A percentile compares a stretch with the other conserved stretches of the same genome.
These are phyloP conservation scores for Helicolenus hilgendorfi DNA, from an alignment of 2,797 vertebrate species.

Conservation along the genomic window DNA sequence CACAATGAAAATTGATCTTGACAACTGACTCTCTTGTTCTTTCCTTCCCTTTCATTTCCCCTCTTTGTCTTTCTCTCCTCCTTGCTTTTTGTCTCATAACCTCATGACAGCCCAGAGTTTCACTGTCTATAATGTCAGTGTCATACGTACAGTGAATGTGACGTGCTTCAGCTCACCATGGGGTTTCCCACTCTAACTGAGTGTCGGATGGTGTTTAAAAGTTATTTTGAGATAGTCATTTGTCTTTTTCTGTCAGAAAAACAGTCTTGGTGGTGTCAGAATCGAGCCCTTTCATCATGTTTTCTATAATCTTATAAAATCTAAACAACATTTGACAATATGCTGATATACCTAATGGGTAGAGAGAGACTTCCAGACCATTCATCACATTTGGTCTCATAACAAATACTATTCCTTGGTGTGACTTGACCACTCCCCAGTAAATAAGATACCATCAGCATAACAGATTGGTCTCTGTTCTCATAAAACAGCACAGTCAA, in stretches of 20 bases:
- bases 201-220: slow-evolving; percentile 11
- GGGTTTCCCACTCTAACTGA: not conserved
- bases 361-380: not conserved
- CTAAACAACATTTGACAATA: not conserved
- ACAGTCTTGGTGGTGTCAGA: not conserved
- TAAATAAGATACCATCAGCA: not conserved
- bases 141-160: slow-evolving; percentile 39
- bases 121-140: slow-evolving; percentile 55
- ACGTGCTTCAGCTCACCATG: slow-evolving; percentile 3
- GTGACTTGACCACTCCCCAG: not conserved
- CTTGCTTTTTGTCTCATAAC: slow-evolving; percentile 10
- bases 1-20: slow-evolving; percentile 58
- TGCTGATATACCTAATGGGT: not conserved
- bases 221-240: slow-evolving; percentile 24
- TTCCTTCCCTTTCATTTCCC: slow-evolving; percentile 31
- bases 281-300: not conserved
- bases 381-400: not conserved
- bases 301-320: not conserved
- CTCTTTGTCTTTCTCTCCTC: slow-evolving; percentile 2
- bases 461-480: not conserved
- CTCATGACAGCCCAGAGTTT: slow-evolving; percentile 35
- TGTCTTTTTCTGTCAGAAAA: not conserved
- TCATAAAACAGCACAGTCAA: not conserved
- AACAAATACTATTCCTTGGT: not conserved
- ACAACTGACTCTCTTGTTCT: slow-evolving; percentile 37